Conservation (phyloP, 2,888 invertebrate species). For the Macrostomum cliftonense region DNA sequence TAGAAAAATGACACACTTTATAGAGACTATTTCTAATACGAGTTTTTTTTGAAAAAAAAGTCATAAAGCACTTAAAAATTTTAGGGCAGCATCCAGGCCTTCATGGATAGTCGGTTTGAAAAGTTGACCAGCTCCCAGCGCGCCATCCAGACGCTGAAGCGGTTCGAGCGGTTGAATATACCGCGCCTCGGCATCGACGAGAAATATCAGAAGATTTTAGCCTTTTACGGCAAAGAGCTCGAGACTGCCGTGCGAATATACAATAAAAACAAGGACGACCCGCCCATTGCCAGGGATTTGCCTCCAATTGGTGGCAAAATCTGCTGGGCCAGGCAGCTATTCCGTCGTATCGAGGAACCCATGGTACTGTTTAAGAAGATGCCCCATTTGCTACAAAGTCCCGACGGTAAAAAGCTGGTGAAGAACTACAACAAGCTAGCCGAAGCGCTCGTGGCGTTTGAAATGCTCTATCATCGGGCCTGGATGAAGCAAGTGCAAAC, state of each 20-base stretch:
- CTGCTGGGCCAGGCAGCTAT: conserved; percentile 36
- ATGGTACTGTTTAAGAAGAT: conserved; percentile 36
- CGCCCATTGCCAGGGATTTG: conserved; percentile 67
- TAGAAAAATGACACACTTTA: no score
- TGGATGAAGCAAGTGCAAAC: conserved; percentile 36
- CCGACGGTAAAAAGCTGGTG: conserved; percentile 33
- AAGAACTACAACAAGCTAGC: conserved; percentile 37
- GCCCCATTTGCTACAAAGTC: conserved; percentile 21
- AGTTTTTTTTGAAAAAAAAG: no score
- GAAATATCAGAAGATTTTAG: conserved; percentile 36
- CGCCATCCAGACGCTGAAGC: conserved; percentile 24
- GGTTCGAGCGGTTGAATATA: conserved; percentile 31
- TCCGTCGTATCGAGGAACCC: conserved; percentile 34
- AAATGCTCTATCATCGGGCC: conserved; percentile 33
- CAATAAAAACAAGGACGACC: conserved; percentile 68
- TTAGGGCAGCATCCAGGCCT: conserved; percentile 21
- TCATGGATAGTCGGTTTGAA: conserved; percentile 35
- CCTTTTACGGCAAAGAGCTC: conserved; percentile 55
- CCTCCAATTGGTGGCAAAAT: conserved; percentile 62
- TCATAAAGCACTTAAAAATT: no score
- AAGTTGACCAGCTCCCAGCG: conserved; percentile 28
- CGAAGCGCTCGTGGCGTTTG: conserved; percentile 35
- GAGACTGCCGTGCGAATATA: conserved; percentile 69
- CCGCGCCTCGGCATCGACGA: conserved; percentile 36
- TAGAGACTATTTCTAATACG: no score